A percentile compares a stretch with the other conserved stretches of the same genome.
Evolutionary conservation across 2,888 invertebrate species (phyloP).

Genomic region (Caenorhabditis auriculariae): DNA sequence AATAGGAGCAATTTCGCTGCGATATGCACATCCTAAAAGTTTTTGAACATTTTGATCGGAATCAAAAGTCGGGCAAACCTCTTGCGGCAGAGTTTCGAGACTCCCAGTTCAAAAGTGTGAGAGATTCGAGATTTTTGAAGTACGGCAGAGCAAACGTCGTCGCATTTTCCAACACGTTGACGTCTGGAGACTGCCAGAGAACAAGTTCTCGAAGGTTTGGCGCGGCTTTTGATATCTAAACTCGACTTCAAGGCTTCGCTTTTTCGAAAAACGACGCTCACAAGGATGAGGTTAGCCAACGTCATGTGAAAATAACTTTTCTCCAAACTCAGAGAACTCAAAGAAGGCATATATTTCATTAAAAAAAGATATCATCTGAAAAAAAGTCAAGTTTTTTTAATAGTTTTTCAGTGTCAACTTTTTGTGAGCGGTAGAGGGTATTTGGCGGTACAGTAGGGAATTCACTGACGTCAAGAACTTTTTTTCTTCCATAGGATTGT

Average conservation of each 20-base stretch:
- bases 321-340: too few relatives aligned
- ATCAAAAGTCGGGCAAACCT: conserved; percentile 4
- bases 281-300: not conserved
- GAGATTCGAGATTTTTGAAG: conserved; percentile 5
- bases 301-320: too few relatives aligned
- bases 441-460: too few relatives aligned
- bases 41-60: not conserved
- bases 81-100: conserved; percentile 3
- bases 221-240: conserved; percentile 8
- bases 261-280: too few relatives aligned
- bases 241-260: too few relatives aligned
- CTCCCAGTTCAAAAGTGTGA: conserved; percentile 19
- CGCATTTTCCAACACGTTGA: conserved; percentile 7
- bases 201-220: conserved; percentile 6
- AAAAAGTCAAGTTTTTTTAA: too few relatives aligned
- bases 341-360: too few relatives aligned
- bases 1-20: conserved; percentile 12
- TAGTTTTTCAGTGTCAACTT: too few relatives aligned
- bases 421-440: too few relatives aligned
- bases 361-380: conserved; percentile 1
- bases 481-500: too few relatives aligned
- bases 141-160: conserved; percentile 11
- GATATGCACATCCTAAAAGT: conserved; percentile 10
- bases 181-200: conserved; percentile 6
- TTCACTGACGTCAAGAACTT: too few relatives aligned